Conservation (phyloP, 2,113 vertebrate genomes). For the Clinocottus analis region DNA sequence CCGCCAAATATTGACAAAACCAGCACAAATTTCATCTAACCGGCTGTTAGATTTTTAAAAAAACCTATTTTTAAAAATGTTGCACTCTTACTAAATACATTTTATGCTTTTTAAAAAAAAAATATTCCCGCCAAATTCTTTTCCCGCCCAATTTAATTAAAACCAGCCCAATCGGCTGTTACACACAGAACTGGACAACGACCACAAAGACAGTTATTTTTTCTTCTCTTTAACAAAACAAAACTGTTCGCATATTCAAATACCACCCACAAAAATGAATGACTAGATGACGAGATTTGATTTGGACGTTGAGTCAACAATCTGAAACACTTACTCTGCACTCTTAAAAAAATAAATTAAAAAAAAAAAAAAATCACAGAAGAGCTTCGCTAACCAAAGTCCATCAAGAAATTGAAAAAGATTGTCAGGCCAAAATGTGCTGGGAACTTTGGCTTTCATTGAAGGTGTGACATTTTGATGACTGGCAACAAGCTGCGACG, state of each 20-base stretch:
- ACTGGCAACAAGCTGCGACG: not conserved
- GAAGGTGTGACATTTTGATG: constrained; percentile 22
- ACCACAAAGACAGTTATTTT: not conserved
- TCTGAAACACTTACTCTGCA: no score
- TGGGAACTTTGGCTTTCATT: constrained; percentile 9
- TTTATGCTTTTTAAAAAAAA: no score
- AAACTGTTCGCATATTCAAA: not conserved
- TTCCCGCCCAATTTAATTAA: no score
- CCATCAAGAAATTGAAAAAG: constrained; percentile 26
- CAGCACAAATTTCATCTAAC: no score
- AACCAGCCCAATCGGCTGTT: no score
- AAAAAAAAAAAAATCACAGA: not conserved
- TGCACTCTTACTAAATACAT: no score
- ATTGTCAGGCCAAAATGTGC: not conserved
- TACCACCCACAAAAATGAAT: not conserved
- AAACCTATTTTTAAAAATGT: no score
- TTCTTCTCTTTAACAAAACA: not conserved
- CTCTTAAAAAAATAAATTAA: no score
- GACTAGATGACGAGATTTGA: not conserved
- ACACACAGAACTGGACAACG: not conserved
- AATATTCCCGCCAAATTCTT: no score
- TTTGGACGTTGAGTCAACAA: not conserved
- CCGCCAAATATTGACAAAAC: no score
- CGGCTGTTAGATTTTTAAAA: no score
- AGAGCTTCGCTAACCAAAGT: not conserved